A percentile compares a stretch with the other conserved stretches of the same genome.
Conservation (phyloP, 2,888 invertebrate genomes). For the Melieria omissa region DNA sequence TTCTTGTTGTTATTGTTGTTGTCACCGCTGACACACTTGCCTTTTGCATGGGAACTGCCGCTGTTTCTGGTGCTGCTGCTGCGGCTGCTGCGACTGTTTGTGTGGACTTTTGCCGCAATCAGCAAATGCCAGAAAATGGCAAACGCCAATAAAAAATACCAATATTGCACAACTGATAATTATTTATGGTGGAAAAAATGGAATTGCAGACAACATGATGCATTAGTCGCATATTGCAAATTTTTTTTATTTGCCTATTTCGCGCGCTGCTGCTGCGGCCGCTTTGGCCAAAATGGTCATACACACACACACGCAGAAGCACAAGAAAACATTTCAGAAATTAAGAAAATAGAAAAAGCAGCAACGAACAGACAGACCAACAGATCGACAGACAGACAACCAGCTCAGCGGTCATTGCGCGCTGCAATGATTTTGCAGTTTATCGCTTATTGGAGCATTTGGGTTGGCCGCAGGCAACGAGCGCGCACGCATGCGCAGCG, state of each 20-base stretch:
- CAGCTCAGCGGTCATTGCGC: too few species aligned
- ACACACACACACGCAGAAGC: neutral
- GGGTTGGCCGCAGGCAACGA: too few species aligned
- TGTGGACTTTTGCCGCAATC: neutral
- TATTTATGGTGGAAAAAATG: conserved; percentile 14
- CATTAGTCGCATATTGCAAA: conserved; percentile 21
- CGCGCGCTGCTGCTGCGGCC: neutral
- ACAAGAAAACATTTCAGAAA: too few species aligned
- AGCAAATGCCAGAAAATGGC: conserved; percentile 20
- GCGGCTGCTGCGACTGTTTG: too few species aligned
- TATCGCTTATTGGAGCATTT: too few species aligned
- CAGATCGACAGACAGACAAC: too few species aligned
- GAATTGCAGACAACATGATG: conserved; percentile 2
- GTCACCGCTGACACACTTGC: conserved; percentile 26
- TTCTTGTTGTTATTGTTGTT: too few species aligned
- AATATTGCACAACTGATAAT: conserved; percentile 24
- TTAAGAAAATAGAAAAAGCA: too few species aligned
- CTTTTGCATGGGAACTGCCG: conserved; percentile 18
- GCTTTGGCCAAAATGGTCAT: neutral
- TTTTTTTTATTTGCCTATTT: conserved; percentile 4
- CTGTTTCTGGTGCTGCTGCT: neutral
- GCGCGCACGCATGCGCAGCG: too few species aligned
- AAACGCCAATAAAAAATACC: conserved; percentile 16
- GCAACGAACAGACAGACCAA: too few species aligned
- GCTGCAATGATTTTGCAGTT: too few species aligned